Percentiles rank a stretch among this genome's conserved stretches.
Evolutionary conservation across 2,888 invertebrate genomes (phyloP).

Genomic region (Lasius platythorax): DNA sequence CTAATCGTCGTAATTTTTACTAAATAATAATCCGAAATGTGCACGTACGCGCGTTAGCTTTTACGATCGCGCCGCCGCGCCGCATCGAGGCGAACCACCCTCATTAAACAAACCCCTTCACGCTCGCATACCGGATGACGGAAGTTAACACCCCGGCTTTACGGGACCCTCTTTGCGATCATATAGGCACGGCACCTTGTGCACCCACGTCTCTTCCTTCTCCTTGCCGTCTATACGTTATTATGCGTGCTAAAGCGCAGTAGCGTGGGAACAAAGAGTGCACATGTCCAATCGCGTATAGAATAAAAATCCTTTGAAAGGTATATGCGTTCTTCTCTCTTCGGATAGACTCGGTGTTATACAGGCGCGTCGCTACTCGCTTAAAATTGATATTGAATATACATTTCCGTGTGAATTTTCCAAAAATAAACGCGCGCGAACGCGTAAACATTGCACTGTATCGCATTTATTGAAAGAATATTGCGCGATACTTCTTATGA

Average conservation of each 20-base stretch:
- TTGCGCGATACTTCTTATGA: not conserved
- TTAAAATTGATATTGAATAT: conserved; percentile 25
- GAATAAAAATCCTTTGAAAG: conserved; percentile 55
- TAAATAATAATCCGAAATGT: conserved; percentile 42
- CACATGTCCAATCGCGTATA: conserved; percentile 43
- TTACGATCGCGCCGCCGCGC: not conserved
- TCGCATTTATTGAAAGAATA: not conserved
- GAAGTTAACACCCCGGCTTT: conserved; percentile 53
- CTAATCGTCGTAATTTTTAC: conserved; percentile 31
- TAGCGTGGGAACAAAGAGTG: conserved; percentile 61
- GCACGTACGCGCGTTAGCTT: not conserved
- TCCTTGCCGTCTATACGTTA: conserved; percentile 27
- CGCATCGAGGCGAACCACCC: conserved; percentile 33
- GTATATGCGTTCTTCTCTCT: not conserved
- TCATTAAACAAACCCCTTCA: conserved; percentile 42
- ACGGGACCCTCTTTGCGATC: conserved; percentile 56
- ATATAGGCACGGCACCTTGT: conserved; percentile 50
- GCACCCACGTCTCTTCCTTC: conserved; percentile 34
- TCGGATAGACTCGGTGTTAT: conserved; percentile 28
- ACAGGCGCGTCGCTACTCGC: not conserved
- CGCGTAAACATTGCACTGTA: not conserved
- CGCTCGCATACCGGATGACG: conserved; percentile 47
- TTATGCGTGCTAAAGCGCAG: conserved; percentile 55
- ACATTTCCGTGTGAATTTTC: conserved; percentile 23
- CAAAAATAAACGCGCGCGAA: conserved; percentile 18